Base-by-base conservation (phyloP, 2,113 vertebrate genomes). In the Jaculus jaculus region DNA sequence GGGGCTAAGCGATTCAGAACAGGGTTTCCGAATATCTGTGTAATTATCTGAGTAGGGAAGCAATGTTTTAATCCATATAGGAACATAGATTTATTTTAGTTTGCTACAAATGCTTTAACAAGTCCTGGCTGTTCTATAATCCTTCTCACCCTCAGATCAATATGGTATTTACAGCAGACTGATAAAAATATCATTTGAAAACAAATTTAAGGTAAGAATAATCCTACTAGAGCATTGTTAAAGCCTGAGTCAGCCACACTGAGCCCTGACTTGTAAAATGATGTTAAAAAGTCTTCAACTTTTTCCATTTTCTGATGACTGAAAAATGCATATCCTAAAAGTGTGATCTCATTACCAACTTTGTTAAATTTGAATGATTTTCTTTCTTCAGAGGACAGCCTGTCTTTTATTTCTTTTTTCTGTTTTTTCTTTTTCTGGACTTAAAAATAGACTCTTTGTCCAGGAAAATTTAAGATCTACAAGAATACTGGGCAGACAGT, bases 31-130 rank as follows among this genome's bases (percentile, higher is more conserved):
- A 84, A 68, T 77, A 85, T 42, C n/a, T 47, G 26, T 87, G 85
- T 54, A 80, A 92, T 93, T 75, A 94, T 93, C 86, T n/a, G 73
- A 71, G 66, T 2, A 13, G 47, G 63, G 51, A 82, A 82, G 58
- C 65, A 28, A 39, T 77, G 94, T 30, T 87, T 85, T 82, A 69
- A 24, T 63, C 65, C 39, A 30, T 74, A 63, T 30, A 51, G 30
- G 79, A 92, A 73, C 20, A 68, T 18, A 54, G 58, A 61, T 63
- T 39, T 68, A 58, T 80, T 84, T 87, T 66, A 26, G 10, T 87
- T 74, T 73, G 18, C 72, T 89, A 23, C 1, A 26, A 54, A 72
- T 74, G 78, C 42, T 39, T 90, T 75, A 60, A 39, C 51, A 34
- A 81, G 78, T 47, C 17, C 47, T 54, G 23, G 24, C 80, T 78